These are phyloP conservation scores for Xylota sylvarum DNA, from an alignment of 2,888 invertebrate species.

Conservation along the genomic window DNA sequence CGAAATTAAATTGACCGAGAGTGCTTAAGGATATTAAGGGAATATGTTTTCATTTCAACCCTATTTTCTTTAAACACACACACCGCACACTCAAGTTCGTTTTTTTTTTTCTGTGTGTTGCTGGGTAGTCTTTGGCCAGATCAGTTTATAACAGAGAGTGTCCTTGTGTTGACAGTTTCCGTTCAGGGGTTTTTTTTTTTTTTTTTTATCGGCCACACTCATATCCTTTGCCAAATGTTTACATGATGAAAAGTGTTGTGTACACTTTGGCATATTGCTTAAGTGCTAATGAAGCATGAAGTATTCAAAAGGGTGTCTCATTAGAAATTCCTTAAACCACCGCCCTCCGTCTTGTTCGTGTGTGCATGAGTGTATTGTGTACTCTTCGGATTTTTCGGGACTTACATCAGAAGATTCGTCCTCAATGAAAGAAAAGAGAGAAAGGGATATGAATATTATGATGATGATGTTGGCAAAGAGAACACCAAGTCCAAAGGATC, in stretches of 20 bases:
- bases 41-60: slow-evolving; percentile 76
- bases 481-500: slow-evolving; percentile 25
- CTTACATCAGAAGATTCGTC: slow-evolving; percentile 39
- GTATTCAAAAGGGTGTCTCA: slow-evolving; percentile 77
- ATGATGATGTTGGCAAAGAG: slow-evolving; percentile 36
- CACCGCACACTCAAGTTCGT: slow-evolving; percentile 17
- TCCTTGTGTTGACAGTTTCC: slow-evolving; percentile 66
- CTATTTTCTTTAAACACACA: slow-evolving; percentile 71
- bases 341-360: not conserved
- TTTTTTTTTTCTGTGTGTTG: not conserved
- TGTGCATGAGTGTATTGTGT: not conserved
- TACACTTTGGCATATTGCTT: slow-evolving; percentile 77
- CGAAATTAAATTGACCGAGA: slow-evolving; percentile 77
- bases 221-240: slow-evolving; percentile 74
- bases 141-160: slow-evolving; percentile 9
- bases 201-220: slow-evolving; percentile 54
- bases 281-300: slow-evolving; percentile 77
- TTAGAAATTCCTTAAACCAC: slow-evolving; percentile 45
- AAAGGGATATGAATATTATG: slow-evolving; percentile 30
- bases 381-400: slow-evolving; percentile 34
- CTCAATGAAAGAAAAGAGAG: not conserved
- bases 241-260: slow-evolving; percentile 76
- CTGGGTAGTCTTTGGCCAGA: not conserved
- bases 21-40: slow-evolving; percentile 77
- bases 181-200: slow-evolving; percentile 35